Evolutionary conservation across 2,888 invertebrate genomes (phyloP), one percentile per base, ranked within the genome.

Genomic region (Synanthedon andrenaeformis): DNA sequence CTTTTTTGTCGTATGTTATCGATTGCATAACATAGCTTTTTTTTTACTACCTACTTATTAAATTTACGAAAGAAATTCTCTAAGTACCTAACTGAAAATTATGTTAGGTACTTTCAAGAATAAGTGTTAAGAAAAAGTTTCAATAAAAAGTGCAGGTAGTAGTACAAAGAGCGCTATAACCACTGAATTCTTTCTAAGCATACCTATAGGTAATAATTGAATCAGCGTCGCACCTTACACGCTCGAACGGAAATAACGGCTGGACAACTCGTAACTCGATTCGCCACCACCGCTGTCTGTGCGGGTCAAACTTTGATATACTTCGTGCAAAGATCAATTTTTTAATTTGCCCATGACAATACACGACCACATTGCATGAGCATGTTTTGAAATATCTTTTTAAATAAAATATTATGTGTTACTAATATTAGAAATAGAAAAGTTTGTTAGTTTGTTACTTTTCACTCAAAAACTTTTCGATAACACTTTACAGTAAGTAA

Each of bases 291-390:
- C 63, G 45, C 14, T 6, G 23, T 4, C 45, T 49, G 17, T 3
- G 56, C 50, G 65, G 64, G 65, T 69, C 70, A 71, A 73, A 70
- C 61, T 73, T 71, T 72, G 71, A 70, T 70, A 62, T 63, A 65
- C 58, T 67, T 60, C 14, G 2, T 17, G 17, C 49, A 14, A 19
- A 2, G 3, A 19, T 11, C 5, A 11, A 3, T 17, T 49, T 12
- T 14, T 49, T 12, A 12, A 49, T 14, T 14, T 49, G 17, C 19
- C 17, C 28, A 6, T 28, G 28, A 28, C 28, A 35, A 8, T 35
- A 35, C 28, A 35, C 8, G 8, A 35, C 28, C 8, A 35, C 28
- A 35, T 1, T 28, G 28, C 23, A 23, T 8, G 28, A 35, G 28
- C 28, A 8, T 6, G 28, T 35, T n/a, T 13, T 45, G 10, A n/a